Evolutionary conservation across 2,113 vertebrate genomes (phyloP), one percentile per base, ranked within the genome.

Genomic region (Aix galericulata): DNA sequence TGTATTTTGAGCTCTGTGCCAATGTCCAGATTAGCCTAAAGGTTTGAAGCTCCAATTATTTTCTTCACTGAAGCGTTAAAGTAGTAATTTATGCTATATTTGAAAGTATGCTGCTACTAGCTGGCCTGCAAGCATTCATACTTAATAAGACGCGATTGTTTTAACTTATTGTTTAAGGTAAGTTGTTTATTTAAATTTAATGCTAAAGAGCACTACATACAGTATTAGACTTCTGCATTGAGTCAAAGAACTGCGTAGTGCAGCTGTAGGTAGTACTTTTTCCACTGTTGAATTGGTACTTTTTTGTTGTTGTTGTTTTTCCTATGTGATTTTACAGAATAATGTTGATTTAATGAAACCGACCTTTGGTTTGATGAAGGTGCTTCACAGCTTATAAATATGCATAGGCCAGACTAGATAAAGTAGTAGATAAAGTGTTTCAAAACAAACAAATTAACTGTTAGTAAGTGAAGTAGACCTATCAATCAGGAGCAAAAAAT

Each of bases 61-160:
- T 82, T 89, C 68, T 87, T 97, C 94, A 90, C 52, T 36, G 74
- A 93, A 82, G 75, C 75, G 87, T 87, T 89, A 68, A 77, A 84
- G 27, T 40, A 78, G 40, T 78, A 69, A 89, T 91, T 66, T 67
- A 5, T 72, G 32, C 53, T 96, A 91, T 92, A 23, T 83, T 95
- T 78, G 82, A 77, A 86, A 86, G 82, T 76, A 82, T 86, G 66
- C 66, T 95, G 40, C 68, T 94, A 27, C 8, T 32, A 53, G 48
- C 80, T 93, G 62, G 55, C 73, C 53, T 94, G 68, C 50, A 94
- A 85, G 12, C 53, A 52, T 63, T 75, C 38, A 14, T 85, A 32
- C 63, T 93, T 87, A 83, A 63, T 79, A 90, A 93, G 77, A 64
- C 17, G 8, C 17, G 22, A 48, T 93, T 78, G n/a, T 34, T 34